Evolutionary conservation across 2,888 invertebrate genomes (phyloP), one percentile per base, ranked within the genome.

Genomic region (Xestobium rufovillosum): DNA sequence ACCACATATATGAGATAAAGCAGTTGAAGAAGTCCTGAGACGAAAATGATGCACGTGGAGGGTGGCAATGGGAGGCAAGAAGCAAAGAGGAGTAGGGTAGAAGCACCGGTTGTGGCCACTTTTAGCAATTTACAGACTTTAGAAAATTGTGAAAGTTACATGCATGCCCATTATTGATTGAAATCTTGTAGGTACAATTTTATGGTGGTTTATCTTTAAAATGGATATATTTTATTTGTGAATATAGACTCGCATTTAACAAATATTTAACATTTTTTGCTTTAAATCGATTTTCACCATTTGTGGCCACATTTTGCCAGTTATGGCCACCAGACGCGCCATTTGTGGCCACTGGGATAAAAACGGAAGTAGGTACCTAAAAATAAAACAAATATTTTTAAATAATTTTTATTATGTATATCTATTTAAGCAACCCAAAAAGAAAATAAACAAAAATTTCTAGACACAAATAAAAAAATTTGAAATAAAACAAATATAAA

Each of bases 71-170:
- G n/a, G n/a, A n/a, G n/a, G n/a, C n/a, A n/a, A n/a, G n/a, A n/a
- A n/a, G n/a, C n/a, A n/a, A n/a, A n/a, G n/a, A n/a, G n/a, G n/a
- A n/a, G n/a, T n/a, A n/a, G n/a, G n/a, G n/a, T n/a, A n/a, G n/a
- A 27, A 27, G 6, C 11, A 27, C 28, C 28, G 11, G 10, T 27
- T 27, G 28, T 27, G 4, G 10, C 28, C 28, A 27, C 28, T 27
- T 27, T 27, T 6, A 8, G 28, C 28, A 27, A 27, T 27, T 27
- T n/a, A 11, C 6, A 27, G 8, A n/a, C 28, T 27, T 27, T 27
- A 12, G 28, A 27, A 27, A 27, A 27, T 12, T 27, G 28, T 27
- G 28, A 27, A 27, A 27, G 28, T 27, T 27, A 27, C 28, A 27
- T 11, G n/a, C 11, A 12, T 27, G 6, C 28, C 28, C 9, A 12